These are phyloP conservation scores for Lethenteron camtschaticum DNA, from an alignment of 2,113 vertebrate species.

Conservation along the genomic window DNA sequence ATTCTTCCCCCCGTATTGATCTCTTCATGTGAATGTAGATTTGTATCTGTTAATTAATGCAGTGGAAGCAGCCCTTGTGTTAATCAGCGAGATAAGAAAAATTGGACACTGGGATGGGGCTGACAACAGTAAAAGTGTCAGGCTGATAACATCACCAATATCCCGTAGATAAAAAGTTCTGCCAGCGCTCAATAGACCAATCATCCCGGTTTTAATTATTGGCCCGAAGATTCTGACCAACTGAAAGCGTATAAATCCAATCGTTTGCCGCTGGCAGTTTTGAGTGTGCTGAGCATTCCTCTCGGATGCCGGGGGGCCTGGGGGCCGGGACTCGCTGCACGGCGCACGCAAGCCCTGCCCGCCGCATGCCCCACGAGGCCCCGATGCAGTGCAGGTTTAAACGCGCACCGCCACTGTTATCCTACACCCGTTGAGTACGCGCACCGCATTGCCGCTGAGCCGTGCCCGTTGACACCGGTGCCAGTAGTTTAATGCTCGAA, in stretches of 20 bases:
- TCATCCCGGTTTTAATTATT: slow-evolving; percentile 98
- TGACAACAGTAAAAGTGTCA: slow-evolving; percentile 78
- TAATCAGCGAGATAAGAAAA: slow-evolving; percentile 99
- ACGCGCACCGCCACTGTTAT: too few species aligned
- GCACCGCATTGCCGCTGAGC: too few species aligned
- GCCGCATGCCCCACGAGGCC: too few species aligned
- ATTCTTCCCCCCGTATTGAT: slow-evolving; percentile 98
- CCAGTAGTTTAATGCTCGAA: too few species aligned
- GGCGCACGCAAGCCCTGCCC: too few species aligned
- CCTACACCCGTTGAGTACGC: too few species aligned
- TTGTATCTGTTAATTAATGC: slow-evolving; percentile 99
- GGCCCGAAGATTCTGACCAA: slow-evolving; percentile 70
- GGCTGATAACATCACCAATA: slow-evolving; percentile 92
- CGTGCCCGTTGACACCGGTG: too few species aligned
- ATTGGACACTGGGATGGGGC: slow-evolving; percentile 92
- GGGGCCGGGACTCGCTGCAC: too few species aligned
- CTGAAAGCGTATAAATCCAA: slow-evolving; percentile 80
- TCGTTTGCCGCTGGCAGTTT: slow-evolving; percentile 64
- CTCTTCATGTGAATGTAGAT: slow-evolving; percentile 99
- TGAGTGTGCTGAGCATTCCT: background rate
- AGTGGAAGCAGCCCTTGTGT: slow-evolving; percentile 99
- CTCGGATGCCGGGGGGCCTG: too few species aligned
- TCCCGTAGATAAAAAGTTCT: slow-evolving; percentile 75
- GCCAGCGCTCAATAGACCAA: slow-evolving; percentile 99
- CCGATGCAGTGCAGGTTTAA: too few species aligned